Evolutionary conservation across 1,140 invertebrate species (phyloP).

Genomic region (Adoxophyes honmai): DNA sequence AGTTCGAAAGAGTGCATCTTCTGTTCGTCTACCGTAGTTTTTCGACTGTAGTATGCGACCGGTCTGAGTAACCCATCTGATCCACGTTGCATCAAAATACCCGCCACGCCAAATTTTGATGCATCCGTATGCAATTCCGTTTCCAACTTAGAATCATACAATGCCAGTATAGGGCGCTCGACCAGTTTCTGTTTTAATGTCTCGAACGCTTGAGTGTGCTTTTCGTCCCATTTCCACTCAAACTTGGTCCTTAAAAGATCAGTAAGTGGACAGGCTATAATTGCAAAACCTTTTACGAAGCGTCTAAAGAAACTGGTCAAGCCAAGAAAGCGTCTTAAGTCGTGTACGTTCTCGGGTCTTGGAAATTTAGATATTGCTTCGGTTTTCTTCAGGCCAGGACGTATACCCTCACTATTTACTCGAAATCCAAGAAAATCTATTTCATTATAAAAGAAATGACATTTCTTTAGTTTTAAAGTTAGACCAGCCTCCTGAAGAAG

Average conservation of each 20-base stretch:
- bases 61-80: slow-evolving; percentile 18
- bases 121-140: slow-evolving; percentile 23
- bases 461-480: slow-evolving; percentile 46
- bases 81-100: neutral
- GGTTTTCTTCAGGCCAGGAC: slow-evolving; percentile 41
- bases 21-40: slow-evolving; percentile 20
- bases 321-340: slow-evolving; percentile 50
- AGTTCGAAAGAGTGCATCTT: too few relatives aligned
- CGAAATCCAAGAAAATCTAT: slow-evolving; percentile 42
- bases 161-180: slow-evolving; percentile 9
- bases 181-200: neutral
- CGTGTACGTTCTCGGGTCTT: slow-evolving; percentile 35
- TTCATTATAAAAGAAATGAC: slow-evolving; percentile 35
- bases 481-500: slow-evolving; percentile 24
- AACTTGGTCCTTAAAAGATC: slow-evolving; percentile 13
- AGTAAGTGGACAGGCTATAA: too few relatives aligned
- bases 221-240: slow-evolving; percentile 17
- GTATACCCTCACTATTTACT: slow-evolving; percentile 31
- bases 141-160: slow-evolving; percentile 16
- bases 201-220: slow-evolving; percentile 5
- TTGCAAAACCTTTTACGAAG: too few relatives aligned
- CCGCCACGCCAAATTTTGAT: slow-evolving; percentile 1
- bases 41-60: slow-evolving; percentile 45
- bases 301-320: slow-evolving; percentile 36
- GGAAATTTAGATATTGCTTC: slow-evolving; percentile 41